Evolutionary conservation across 2,888 invertebrate genomes (phyloP), one percentile per base, ranked within the genome.

Genomic region (Pimpla rufipes): DNA sequence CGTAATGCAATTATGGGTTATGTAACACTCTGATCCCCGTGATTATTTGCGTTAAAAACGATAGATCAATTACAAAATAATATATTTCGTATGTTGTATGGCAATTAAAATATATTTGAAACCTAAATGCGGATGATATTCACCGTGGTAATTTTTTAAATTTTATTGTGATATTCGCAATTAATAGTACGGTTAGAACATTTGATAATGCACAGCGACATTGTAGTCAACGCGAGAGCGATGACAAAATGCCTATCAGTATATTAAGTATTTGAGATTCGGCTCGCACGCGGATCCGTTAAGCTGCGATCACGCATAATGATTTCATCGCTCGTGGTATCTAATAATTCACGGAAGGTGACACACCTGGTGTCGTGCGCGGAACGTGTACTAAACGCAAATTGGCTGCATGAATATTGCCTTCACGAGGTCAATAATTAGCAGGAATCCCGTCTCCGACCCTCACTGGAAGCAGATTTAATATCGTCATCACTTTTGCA

Each of bases 241-340:
- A 40, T 59, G 35, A 37, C 37, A 18, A 59, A 37, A 11, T 16
- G 3, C 2, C 1, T 10, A 40, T 18, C 3, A 23, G 2, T 11
- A 37, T 40, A 52, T 52, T 21, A 52, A 52, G 59, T 59, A 40
- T 62, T 62, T 62, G 18, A 16, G 42, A 57, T n/a, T 42, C n/a
- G 21, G 6, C 18, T 57, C 23, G n/a, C 57, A 35, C 16, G 45
- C 16, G 45, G 21, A 73, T 59, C 5, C n/a, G 59, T 40, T 42
- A 37, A 73, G 57, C 29, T 42, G 16, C 55, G 29, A 16, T 23
- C 11, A 16, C 23, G 52, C 40, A 75, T 75, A 52, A 75, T 66
- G 21, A 66, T 75, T 66, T 66, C 66, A 55, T 76, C 52, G 66
- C 29, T 57, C 75, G 42, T 3, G 23, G 29, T 66, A 66, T 66